Conservation (phyloP, 2,113 vertebrate species). For the Gadus macrocephalus region DNA sequence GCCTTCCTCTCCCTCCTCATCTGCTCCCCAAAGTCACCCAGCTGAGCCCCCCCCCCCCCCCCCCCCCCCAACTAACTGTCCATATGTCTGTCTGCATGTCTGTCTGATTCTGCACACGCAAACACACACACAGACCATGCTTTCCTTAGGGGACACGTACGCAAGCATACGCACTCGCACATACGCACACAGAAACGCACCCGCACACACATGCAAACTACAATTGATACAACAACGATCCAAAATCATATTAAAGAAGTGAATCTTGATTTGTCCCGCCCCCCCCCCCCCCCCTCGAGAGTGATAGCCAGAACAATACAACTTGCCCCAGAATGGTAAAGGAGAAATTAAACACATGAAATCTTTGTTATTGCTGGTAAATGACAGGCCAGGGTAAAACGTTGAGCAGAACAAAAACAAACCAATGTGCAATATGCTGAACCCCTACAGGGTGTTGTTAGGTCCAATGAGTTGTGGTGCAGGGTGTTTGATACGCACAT, state of each 20-base stretch:
- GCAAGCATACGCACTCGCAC: background rate
- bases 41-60: slow-evolving; percentile 41
- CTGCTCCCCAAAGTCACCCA: slow-evolving; percentile 42
- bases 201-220: too few relatives aligned
- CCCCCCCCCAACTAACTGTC: background rate
- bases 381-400: background rate
- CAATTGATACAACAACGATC: slow-evolving; percentile 1
- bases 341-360: slow-evolving; percentile 26
- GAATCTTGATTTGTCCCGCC: slow-evolving; percentile 20
- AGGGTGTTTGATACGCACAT: too few relatives aligned
- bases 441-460: too few relatives aligned
- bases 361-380: slow-evolving; percentile 17
- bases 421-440: too few relatives aligned
- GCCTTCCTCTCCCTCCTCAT: slow-evolving; percentile 48
- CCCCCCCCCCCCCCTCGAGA: background rate
- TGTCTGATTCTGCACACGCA: background rate
- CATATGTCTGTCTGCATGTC: background rate
- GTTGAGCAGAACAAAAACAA: too few relatives aligned
- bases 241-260: slow-evolving; percentile 36
- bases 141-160: background rate
- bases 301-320: slow-evolving; percentile 12
- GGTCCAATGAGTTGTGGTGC: too few relatives aligned
- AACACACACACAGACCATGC: background rate
- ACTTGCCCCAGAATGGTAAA: slow-evolving; percentile 1
- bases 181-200: background rate